These are phyloP conservation scores for Dasyornis broadbenti DNA, from an alignment of 2,113 vertebrate genomes.

Conservation along the genomic window DNA sequence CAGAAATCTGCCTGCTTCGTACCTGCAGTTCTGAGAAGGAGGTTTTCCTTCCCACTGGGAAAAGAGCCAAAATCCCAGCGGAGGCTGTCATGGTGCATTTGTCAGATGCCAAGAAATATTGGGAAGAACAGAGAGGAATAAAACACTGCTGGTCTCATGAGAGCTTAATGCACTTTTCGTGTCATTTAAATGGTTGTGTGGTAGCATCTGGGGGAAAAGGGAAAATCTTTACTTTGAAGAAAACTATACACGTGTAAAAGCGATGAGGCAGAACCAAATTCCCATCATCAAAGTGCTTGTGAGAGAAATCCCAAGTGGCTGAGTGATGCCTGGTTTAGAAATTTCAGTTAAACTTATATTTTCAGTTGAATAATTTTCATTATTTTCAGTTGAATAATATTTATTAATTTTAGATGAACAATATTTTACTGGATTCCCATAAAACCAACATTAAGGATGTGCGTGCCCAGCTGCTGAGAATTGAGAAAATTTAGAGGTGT, in stretches of 20 bases:
- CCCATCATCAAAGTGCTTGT: background rate
- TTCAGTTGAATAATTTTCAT: background rate
- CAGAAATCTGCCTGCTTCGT: background rate
- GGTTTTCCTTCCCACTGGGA: background rate
- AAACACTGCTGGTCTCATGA: background rate
- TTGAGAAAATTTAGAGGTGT: background rate
- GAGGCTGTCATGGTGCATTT: background rate
- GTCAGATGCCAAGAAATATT: background rate
- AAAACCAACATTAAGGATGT: background rate
- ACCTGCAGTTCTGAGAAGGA: background rate
- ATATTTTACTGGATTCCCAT: background rate
- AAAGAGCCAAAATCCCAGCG: background rate
- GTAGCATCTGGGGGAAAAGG: background rate
- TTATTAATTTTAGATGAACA: background rate
- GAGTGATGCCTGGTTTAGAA: background rate
- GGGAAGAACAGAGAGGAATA: background rate
- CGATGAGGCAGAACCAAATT: background rate
- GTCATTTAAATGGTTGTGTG: background rate
- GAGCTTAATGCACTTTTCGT: background rate
- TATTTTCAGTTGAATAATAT: background rate
- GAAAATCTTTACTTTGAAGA: background rate
- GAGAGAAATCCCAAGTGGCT: background rate
- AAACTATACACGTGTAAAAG: background rate
- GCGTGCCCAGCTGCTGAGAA: background rate
- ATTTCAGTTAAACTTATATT: background rate